phyloP scores from a whole-genome alignment of 2,113 vertebrate species.

The Emydocephalus ijimae region DNA sequence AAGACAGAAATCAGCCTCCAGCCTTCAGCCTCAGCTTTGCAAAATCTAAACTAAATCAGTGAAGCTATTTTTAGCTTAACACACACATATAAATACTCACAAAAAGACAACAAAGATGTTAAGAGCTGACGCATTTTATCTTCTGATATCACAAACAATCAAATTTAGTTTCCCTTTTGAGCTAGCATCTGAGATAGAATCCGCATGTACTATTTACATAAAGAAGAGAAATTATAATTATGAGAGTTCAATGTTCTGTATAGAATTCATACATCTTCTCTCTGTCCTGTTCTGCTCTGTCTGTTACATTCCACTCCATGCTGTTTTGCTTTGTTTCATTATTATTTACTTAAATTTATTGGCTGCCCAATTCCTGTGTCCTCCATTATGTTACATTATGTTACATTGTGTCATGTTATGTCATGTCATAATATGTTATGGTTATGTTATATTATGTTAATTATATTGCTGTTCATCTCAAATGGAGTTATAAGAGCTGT shows the following conservation, averaged over 20 bases:
- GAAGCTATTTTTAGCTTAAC: slow-evolving; percentile 42
- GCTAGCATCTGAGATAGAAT: slow-evolving; percentile 19
- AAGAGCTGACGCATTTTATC: slow-evolving; percentile 32
- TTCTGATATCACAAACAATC: slow-evolving; percentile 25
- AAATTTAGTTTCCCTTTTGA: slow-evolving; percentile 45
- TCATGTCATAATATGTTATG: too few species aligned
- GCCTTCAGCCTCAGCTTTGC: slow-evolving; percentile 26
- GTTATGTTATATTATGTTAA: background rate
- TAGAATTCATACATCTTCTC: background rate
- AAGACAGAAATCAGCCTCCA: slow-evolving; percentile 36
- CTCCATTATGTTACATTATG: background rate
- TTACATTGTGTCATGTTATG: too few species aligned
- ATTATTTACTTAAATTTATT: background rate
- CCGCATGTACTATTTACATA: slow-evolving; percentile 18
- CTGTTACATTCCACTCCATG: background rate
- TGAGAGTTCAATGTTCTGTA: background rate
- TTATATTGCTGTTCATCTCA: background rate
- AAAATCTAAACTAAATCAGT: slow-evolving; percentile 44
- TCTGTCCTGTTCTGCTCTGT: background rate
- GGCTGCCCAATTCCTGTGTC: background rate
- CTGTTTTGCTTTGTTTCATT: background rate
- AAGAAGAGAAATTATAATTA: background rate
- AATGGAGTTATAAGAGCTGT: background rate
- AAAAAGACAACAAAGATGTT: background rate
- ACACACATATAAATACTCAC: background rate